Conservation (phyloP, 1,140 invertebrate genomes). For the Caenorhabditis elegans region WBcel235 BX284604.4:6365501-6366000, state of each 20-base stretch:
- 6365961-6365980: not conserved
- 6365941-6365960: not conserved
- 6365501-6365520: not conserved
- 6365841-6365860: constrained; percentile 6
- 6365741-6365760: not conserved
- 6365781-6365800: not conserved
- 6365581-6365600: constrained; percentile 29
- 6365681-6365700: constrained; percentile 28
- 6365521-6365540: not conserved
- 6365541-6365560: constrained; percentile 2
- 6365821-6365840: not conserved
- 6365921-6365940: not conserved
- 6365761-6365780: not conserved
- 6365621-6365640: constrained; percentile 29
- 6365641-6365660: constrained; percentile 17
- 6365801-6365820: not conserved
- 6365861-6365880: no score
- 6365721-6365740: constrained; percentile 24
- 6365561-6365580: constrained; percentile 17
- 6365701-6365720: constrained; percentile 35
- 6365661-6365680: constrained; percentile 1
- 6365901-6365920: no score
- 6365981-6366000: not conserved
- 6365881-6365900: no score
- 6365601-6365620: constrained; percentile 32